phyloP scores from a whole-genome alignment of 2,797 vertebrate genomes.

The Poeciliopsis presidionis region DNA sequence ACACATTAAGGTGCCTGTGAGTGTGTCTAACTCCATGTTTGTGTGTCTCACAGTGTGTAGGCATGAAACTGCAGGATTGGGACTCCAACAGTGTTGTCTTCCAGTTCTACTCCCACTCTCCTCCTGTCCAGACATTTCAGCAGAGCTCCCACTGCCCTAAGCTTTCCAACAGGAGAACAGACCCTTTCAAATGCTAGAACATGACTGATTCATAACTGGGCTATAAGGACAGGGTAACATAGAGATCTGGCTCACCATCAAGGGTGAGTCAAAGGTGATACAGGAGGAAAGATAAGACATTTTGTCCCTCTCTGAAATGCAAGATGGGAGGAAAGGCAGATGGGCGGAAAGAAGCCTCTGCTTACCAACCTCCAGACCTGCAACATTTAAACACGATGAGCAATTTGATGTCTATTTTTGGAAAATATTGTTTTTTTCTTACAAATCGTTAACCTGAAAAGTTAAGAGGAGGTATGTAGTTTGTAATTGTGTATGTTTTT shows the following conservation, averaged over 20 bases:
- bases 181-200: constrained; percentile 19
- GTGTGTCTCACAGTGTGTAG: constrained; percentile 85
- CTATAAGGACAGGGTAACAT: constrained; percentile 16
- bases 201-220: constrained; percentile 21
- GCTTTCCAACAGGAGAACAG: constrained; percentile 64
- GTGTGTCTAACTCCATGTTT: constrained; percentile 26
- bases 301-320: constrained; percentile 88
- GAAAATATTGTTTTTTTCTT: constrained; percentile 9
- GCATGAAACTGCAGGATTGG: constrained; percentile 91
- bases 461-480: not conserved
- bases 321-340: constrained; percentile 87
- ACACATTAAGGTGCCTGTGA: constrained; percentile 25
- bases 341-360: constrained; percentile 90
- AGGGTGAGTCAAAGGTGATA: constrained; percentile 89
- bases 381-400: constrained; percentile 29
- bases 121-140: constrained; percentile 94
- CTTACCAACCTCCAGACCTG: constrained; percentile 91
- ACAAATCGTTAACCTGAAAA: constrained; percentile 1
- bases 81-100: constrained; percentile 86
- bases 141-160: constrained; percentile 90
- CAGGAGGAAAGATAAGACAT: constrained; percentile 91
- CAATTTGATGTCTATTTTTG: not conserved
- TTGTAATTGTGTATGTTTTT: constrained; percentile 49
- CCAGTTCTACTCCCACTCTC: constrained; percentile 92
- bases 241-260: constrained; percentile 81